Conservation (phyloP, 1,140 invertebrate species). For the Pogonomyrmex barbatus region DNA sequence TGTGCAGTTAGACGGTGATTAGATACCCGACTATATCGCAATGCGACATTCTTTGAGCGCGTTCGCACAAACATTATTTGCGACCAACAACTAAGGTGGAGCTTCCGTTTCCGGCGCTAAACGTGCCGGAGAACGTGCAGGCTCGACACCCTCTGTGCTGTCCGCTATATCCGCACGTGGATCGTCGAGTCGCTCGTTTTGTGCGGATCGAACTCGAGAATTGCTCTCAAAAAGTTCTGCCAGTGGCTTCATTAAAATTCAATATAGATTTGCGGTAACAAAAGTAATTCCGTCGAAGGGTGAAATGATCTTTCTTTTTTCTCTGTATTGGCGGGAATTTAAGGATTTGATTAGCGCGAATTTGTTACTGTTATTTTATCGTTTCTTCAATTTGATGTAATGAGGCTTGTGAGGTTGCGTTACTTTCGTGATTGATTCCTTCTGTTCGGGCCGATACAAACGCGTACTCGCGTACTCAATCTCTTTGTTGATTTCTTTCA, state of each 20-base stretch:
- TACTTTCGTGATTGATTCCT: constrained; percentile 21
- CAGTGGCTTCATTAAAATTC: not conserved
- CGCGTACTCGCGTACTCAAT: constrained; percentile 17
- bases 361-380: constrained; percentile 3
- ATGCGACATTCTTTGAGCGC: constrained; percentile 66
- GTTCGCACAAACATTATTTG: constrained; percentile 63
- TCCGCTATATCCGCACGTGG: constrained; percentile 16
- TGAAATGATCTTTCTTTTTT: not conserved
- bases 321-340: not conserved
- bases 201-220: not conserved
- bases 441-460: not conserved
- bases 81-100: constrained; percentile 78
- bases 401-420: not conserved
- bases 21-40: constrained; percentile 37
- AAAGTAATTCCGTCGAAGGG: not conserved
- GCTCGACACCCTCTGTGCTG: constrained; percentile 68
- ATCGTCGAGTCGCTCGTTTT: not conserved
- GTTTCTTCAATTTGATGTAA: not conserved
- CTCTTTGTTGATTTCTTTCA: constrained; percentile 41
- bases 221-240: not conserved
- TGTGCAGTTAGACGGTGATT: constrained; percentile 22
- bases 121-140: constrained; percentile 78
- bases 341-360: not conserved
- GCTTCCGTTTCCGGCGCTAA: constrained; percentile 83
- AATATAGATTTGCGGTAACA: not conserved